phyloP scores from a whole-genome alignment of 2,113 vertebrate species.

The Gopherus flavomarginatus region DNA sequence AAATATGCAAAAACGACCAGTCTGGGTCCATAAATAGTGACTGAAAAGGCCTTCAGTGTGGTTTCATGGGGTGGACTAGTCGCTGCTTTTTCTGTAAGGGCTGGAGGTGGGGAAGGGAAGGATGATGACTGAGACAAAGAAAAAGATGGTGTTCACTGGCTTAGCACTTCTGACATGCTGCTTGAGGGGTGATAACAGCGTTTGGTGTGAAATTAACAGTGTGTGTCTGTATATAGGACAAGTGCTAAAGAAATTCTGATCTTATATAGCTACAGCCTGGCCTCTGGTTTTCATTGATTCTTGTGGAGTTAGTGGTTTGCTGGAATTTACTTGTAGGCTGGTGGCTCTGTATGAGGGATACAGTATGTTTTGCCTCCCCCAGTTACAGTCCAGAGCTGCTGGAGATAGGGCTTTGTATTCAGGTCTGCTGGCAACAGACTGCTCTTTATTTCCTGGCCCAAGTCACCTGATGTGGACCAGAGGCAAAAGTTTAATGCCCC shows the following conservation, averaged over 20 bases:
- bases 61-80: not conserved
- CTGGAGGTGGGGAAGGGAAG: slow-evolving; percentile 30
- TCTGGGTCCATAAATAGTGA: not conserved
- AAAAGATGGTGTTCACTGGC: not conserved
- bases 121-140: slow-evolving; percentile 28
- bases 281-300: slow-evolving; percentile 55
- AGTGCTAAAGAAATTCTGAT: slow-evolving; percentile 42
- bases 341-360: slow-evolving; percentile 54
- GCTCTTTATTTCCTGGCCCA: slow-evolving; percentile 36
- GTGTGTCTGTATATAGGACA: slow-evolving; percentile 51
- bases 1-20: not conserved
- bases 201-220: slow-evolving; percentile 1
- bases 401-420: slow-evolving; percentile 56
- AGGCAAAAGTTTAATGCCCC: slow-evolving; percentile 24
- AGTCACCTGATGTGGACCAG: not conserved
- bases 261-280: not conserved
- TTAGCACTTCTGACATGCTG: slow-evolving; percentile 6
- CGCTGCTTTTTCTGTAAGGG: slow-evolving; percentile 3
- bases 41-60: not conserved
- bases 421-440: slow-evolving; percentile 31
- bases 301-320: slow-evolving; percentile 39
- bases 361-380: not conserved
- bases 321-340: slow-evolving; percentile 57
- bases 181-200: slow-evolving; percentile 35
- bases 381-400: slow-evolving; percentile 43